These are phyloP conservation scores for Anthopleura sola DNA, from an alignment of 64 coral and sea anemone species.

Conservation along the genomic window DNA sequence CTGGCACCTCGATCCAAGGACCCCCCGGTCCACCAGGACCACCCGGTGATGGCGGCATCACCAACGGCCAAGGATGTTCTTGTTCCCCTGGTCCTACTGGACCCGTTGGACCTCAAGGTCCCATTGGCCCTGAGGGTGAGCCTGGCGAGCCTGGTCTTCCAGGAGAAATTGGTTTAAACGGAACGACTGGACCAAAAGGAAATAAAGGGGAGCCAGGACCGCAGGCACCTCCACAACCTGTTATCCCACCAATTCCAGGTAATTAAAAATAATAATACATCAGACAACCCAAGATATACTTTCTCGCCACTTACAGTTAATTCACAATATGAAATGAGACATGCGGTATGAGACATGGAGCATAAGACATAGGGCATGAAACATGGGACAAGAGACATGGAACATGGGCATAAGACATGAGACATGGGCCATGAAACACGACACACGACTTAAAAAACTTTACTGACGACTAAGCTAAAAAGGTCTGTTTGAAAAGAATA, in stretches of 20 bases:
- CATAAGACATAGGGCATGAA: background rate
- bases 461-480: no score
- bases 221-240: background rate
- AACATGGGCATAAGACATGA: no score
- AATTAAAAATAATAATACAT: background rate
- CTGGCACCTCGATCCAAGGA: background rate
- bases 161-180: background rate
- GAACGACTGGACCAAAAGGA: constrained; percentile 26
- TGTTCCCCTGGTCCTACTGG: constrained; percentile 7
- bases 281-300: no score
- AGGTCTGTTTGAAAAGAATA: no score
- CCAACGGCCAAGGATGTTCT: constrained; percentile 8
- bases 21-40: constrained; percentile 28
- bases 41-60: background rate
- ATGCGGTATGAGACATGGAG: no score
- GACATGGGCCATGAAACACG: background rate
- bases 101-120: background rate
- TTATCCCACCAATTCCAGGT: background rate
- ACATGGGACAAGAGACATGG: no score
- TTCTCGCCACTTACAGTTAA: no score
- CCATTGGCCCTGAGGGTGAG: background rate
- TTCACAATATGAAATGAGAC: no score
- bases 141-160: background rate
- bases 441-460: no score
- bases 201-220: constrained; percentile 3